Percentiles rank a stretch among this genome's conserved stretches.
These are phyloP conservation scores for Chloroceryle inda DNA, from an alignment of 2,797 vertebrate species.

Conservation along the genomic window DNA sequence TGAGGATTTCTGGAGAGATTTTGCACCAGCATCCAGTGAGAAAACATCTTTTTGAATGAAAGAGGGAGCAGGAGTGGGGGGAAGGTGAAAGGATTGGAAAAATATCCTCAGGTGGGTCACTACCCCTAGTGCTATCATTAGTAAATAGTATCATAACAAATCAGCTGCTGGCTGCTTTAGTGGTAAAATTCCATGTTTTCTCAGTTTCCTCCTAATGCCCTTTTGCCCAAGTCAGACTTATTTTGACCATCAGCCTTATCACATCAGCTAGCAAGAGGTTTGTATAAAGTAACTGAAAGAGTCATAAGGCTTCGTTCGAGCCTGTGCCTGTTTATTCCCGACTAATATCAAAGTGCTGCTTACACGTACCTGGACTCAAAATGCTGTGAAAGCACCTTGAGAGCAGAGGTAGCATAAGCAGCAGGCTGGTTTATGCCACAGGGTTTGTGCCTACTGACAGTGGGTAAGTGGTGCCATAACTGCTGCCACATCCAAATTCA, in stretches of 20 bases:
- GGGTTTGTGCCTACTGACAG: neutral
- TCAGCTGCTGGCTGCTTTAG: neutral
- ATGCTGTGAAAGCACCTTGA: accelerated
- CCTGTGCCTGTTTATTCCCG: neutral
- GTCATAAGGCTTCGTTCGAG: neutral
- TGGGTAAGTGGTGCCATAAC: neutral
- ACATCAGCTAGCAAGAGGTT: neutral
- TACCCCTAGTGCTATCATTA: neutral
- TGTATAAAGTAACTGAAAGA: neutral
- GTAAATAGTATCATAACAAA: neutral
- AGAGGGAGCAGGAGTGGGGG: neutral
- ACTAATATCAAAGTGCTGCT: neutral
- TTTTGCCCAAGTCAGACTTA: neutral
- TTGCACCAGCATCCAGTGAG: neutral
- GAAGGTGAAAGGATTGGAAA: neutral
- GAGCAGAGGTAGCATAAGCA: neutral
- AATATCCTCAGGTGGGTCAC: neutral
- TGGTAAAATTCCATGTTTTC: neutral
- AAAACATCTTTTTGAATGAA: neutral
- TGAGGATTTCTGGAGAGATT: neutral
- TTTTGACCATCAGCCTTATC: neutral
- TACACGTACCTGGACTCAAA: accelerated
- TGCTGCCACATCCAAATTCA: accelerated
- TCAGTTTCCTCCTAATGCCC: neutral
- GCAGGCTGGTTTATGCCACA: neutral